Conservation (phyloP, 1,140 invertebrate species). For the Oedothorax gibbosus region DNA sequence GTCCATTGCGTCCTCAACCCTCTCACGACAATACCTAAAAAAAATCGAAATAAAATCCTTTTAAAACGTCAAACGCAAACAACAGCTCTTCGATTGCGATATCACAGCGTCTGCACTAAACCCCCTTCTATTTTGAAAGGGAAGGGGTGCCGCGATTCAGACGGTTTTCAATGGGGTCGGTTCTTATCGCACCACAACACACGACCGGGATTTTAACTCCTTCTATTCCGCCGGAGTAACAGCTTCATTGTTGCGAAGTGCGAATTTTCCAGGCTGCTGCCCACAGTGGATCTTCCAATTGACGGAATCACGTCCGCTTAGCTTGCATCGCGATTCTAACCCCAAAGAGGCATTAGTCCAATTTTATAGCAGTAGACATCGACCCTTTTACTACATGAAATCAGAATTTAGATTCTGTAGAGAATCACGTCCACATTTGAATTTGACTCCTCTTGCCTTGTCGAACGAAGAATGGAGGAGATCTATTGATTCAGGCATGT, state of each 20-base stretch:
- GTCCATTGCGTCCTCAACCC: slow-evolving; percentile 32
- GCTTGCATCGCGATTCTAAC: too few species aligned
- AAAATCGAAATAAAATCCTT: slow-evolving; percentile 12
- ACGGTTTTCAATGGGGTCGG: slow-evolving; percentile 26
- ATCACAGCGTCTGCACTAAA: not conserved
- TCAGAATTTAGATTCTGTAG: too few species aligned
- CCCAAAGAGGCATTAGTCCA: too few species aligned
- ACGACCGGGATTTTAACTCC: slow-evolving; percentile 28
- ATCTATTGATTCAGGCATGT: too few species aligned
- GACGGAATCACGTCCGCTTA: too few species aligned
- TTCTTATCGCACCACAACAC: slow-evolving; percentile 29
- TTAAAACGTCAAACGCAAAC: slow-evolving; percentile 38
- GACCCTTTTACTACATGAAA: too few species aligned
- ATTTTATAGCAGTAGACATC: too few species aligned
- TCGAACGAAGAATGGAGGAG: too few species aligned
- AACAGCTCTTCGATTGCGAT: slow-evolving; percentile 17
- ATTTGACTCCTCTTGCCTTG: too few species aligned
- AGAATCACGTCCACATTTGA: too few species aligned
- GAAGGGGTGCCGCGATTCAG: slow-evolving; percentile 7
- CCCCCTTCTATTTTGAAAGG: slow-evolving; percentile 9
- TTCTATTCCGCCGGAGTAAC: slow-evolving; percentile 4
- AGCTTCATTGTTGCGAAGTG: slow-evolving; percentile 31
- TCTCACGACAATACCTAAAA: not conserved
- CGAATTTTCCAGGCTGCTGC: slow-evolving; percentile 26
- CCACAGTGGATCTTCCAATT: too few species aligned